Percentiles rank a stretch among this genome's conserved stretches.
phyloP scores from a whole-genome alignment of 2,113 vertebrate species.

The Panurus biarmicus region DNA sequence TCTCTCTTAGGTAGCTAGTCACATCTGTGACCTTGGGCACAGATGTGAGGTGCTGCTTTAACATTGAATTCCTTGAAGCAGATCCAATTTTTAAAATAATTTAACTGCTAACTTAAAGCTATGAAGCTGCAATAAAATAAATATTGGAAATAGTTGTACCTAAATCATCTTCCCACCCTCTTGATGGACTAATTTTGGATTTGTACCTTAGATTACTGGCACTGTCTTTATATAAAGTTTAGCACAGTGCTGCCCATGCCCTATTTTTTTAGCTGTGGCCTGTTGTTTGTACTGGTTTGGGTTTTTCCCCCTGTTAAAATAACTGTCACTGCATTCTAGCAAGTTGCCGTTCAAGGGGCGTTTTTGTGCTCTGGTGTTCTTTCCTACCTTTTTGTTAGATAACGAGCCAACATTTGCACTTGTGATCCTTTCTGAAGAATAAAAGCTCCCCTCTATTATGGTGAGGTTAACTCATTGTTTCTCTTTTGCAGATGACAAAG shows the following conservation, averaged over 20 bases:
- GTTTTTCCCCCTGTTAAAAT: background rate
- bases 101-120: background rate
- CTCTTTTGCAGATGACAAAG: slow-evolving; percentile 80
- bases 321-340: background rate
- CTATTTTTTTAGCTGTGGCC: background rate
- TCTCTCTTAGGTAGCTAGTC: background rate
- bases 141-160: background rate
- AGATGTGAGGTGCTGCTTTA: background rate
- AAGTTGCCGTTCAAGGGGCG: background rate
- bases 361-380: background rate
- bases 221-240: background rate
- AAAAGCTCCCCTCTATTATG: background rate
- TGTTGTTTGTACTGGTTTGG: background rate
- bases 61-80: background rate
- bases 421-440: background rate
- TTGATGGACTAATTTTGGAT: background rate
- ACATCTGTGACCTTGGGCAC: background rate
- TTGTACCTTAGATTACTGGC: background rate
- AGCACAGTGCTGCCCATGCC: background rate
- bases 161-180: background rate
- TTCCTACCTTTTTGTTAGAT: background rate
- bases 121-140: background rate
- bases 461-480: background rate
- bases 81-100: background rate
- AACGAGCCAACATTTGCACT: background rate